These are phyloP conservation scores for Amazona guildingii DNA, from an alignment of 2,113 vertebrate genomes.

Conservation along the genomic window DNA sequence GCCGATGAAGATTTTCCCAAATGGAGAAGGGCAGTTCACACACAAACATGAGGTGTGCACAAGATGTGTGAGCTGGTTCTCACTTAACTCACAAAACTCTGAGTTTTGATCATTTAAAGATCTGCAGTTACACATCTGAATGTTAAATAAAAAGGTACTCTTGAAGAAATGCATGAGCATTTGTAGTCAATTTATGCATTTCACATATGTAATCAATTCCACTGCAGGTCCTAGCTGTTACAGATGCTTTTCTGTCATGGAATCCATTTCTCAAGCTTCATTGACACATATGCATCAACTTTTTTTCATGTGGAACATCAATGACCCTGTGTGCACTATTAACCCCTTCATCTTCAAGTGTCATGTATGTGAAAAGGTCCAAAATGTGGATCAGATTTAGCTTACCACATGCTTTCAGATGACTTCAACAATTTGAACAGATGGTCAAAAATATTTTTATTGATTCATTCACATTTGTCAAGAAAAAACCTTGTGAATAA, in stretches of 20 bases:
- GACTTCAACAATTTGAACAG: background rate
- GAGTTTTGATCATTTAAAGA: background rate
- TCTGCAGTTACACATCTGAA: background rate
- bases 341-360: background rate
- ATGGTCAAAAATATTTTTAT: background rate
- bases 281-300: background rate
- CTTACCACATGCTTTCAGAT: background rate
- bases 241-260: background rate
- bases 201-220: background rate
- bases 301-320: background rate
- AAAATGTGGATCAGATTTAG: background rate
- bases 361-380: background rate
- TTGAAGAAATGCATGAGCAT: background rate
- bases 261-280: background rate
- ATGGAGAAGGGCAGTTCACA: background rate
- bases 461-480: background rate
- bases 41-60: rapidly evolving
- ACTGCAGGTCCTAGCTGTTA: background rate
- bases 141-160: background rate
- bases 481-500: background rate
- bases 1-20: background rate
- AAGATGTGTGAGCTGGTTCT: background rate
- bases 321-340: background rate
- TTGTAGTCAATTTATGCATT: background rate
- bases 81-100: background rate